Percentiles rank a stretch among this genome's conserved stretches.
Conservation (phyloP, 2,797 vertebrate genomes). For the Kryptopterus vitreolus region DNA sequence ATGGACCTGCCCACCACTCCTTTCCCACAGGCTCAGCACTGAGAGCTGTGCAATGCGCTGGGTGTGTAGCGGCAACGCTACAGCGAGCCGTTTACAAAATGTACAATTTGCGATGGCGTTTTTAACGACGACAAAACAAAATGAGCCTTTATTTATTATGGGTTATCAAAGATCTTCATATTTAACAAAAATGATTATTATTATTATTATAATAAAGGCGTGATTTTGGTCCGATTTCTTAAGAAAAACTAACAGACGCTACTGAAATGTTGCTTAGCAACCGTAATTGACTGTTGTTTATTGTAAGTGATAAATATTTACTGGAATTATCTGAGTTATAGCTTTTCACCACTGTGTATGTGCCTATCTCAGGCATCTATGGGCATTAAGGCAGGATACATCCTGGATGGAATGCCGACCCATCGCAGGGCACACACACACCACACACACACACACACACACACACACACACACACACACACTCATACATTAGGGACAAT, state of each 20-base stretch:
- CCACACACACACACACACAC: too few species aligned
- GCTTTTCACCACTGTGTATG: too few species aligned
- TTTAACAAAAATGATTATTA: not conserved
- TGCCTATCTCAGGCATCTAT: too few species aligned
- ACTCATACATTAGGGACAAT: too few species aligned
- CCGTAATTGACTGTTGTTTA: not conserved
- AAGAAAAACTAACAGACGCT: not conserved
- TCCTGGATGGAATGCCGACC: too few species aligned
- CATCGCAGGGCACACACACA: too few species aligned
- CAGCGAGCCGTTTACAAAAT: not conserved
- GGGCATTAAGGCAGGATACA: too few species aligned
- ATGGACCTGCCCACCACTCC: slow-evolving; percentile 42
- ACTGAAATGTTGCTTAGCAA: not conserved
- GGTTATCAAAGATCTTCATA: not conserved
- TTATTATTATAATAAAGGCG: not conserved
- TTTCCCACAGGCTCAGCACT: slow-evolving; percentile 29
- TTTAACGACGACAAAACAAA: slow-evolving; percentile 5
- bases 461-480: too few species aligned
- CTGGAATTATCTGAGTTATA: not conserved
- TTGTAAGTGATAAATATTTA: not conserved
- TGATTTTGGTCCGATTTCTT: not conserved
- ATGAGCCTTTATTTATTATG: not conserved
- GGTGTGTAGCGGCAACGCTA: slow-evolving; percentile 27
- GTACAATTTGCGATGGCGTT: not conserved
- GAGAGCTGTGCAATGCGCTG: slow-evolving; percentile 4